Conservation (phyloP, 2,888 invertebrate genomes). For the Ernsta delagoae region DNA sequence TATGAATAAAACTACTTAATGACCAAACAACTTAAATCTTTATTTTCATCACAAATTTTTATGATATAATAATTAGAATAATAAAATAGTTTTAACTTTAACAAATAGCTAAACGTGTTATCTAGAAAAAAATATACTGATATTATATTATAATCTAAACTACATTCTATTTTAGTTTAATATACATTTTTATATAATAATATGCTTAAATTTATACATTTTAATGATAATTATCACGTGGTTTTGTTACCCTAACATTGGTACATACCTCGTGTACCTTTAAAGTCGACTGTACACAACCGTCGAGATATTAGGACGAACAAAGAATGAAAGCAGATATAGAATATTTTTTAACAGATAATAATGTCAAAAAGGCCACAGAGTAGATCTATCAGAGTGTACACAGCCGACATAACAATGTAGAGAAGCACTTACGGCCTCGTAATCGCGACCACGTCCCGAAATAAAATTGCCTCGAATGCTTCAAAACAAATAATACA, state of each 20-base stretch:
- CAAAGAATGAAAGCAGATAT: neutral
- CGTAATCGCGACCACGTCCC: conserved; percentile 14
- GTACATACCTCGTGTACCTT: conserved; percentile 47
- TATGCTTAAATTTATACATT: conserved; percentile 61
- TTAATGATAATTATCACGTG: conserved; percentile 78
- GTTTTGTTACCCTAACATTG: conserved; percentile 66
- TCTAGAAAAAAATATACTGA: conserved; percentile 52
- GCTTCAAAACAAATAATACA: conserved; percentile 16
- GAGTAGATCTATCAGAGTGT: neutral
- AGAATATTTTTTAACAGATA: neutral
- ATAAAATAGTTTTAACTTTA: conserved; percentile 59
- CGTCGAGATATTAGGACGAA: neutral
- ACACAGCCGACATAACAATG: neutral
- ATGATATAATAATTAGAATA: conserved; percentile 43
- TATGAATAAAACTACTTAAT: no score
- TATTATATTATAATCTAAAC: conserved; percentile 54
- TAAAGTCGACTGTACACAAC: neutral
- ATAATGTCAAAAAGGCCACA: neutral
- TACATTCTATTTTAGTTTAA: conserved; percentile 57
- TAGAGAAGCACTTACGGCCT: conserved; percentile 6
- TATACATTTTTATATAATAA: conserved; percentile 54
- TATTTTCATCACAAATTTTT: conserved; percentile 78
- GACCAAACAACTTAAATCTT: conserved; percentile 70
- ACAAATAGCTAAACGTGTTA: conserved; percentile 53
- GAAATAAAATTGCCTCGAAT: conserved; percentile 27